Base-by-base conservation (phyloP, 64 coral and sea anemone genomes). In the Exaiptasia diaphana region DNA sequence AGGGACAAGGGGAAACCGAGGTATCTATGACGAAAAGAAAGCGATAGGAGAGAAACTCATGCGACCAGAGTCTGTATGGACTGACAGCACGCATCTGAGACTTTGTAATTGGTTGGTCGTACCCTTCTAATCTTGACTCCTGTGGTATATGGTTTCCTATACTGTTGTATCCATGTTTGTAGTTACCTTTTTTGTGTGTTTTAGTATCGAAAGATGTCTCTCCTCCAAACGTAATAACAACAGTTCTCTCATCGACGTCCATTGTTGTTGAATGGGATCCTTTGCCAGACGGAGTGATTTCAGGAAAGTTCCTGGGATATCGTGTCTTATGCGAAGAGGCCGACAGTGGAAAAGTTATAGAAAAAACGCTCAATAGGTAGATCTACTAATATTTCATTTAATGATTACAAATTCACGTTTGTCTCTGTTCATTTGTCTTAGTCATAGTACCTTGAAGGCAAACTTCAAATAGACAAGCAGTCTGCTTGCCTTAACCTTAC, bases 211-310 rank as follows among this genome's bases (percentile, higher is more conserved):
- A 24, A 62, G 18, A 3, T 23, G 24, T 31, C 11, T 62, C 67
- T 71, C 67, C 41, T 33, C 7, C 12, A n/a, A n/a, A 25, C 5
- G 67, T 71, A 18, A 38, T 14, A 38, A 37, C 67, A 38, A 34
- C 34, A 44, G 35, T 23, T 8, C 32, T 38, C 13, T 38, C 30
- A 25, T 71, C 37, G 28, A 71, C 67, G 23, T n/a, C 25, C 8
- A 71, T 71, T 24, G 12, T 37, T 5, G 67, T 71, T 14, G 67
- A 71, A 71, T 71, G 67, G 67, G n/a, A 35, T 44, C 41, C 5
- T 21, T 15, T 71, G 36, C 34, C 67, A 13, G 23, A 15, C 23
- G 41, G 24, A 13, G 3, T 15, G 41, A 44, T 41, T 11, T 25
- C 31, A 21, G 67, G 67, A 0, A 44, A 25, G 2, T 1, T 71